Percentiles rank a stretch among this genome's conserved stretches.
These are phyloP conservation scores for Pegoplata infirma DNA, from an alignment of 2,888 invertebrate species.

Conservation along the genomic window DNA sequence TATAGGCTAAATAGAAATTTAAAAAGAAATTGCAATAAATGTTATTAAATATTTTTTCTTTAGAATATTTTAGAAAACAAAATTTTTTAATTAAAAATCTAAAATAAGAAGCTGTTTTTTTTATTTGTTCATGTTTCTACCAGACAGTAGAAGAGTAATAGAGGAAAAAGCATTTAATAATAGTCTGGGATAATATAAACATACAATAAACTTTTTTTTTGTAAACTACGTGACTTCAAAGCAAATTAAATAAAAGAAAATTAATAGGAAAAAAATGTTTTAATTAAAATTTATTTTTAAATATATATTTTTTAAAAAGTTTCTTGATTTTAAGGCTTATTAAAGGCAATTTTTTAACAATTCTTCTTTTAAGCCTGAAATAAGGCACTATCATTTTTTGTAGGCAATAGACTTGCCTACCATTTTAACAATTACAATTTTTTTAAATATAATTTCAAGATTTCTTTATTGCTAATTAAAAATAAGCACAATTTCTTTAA, in stretches of 20 bases:
- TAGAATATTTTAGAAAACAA: background rate
- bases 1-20: conserved; percentile 20
- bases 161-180: background rate
- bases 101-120: background rate
- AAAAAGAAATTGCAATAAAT: background rate
- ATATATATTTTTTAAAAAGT: background rate
- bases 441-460: too few relatives aligned
- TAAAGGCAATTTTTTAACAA: too few relatives aligned
- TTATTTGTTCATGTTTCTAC: background rate
- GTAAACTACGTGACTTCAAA: background rate
- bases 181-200: background rate
- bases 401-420: too few relatives aligned
- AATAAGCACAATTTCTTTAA: too few relatives aligned
- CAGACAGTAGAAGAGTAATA: background rate
- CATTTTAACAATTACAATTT: too few relatives aligned
- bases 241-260: background rate
- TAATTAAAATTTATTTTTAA: background rate
- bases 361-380: too few relatives aligned
- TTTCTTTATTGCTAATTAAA: too few relatives aligned
- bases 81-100: background rate
- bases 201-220: background rate
- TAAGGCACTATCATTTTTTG: too few relatives aligned
- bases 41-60: background rate
- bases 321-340: too few relatives aligned
- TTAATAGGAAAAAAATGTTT: background rate